Evolutionary conservation across 2,797 vertebrate species (phyloP), one percentile per base, ranked within the genome.

Genomic region (Sebastes vulpes): DNA sequence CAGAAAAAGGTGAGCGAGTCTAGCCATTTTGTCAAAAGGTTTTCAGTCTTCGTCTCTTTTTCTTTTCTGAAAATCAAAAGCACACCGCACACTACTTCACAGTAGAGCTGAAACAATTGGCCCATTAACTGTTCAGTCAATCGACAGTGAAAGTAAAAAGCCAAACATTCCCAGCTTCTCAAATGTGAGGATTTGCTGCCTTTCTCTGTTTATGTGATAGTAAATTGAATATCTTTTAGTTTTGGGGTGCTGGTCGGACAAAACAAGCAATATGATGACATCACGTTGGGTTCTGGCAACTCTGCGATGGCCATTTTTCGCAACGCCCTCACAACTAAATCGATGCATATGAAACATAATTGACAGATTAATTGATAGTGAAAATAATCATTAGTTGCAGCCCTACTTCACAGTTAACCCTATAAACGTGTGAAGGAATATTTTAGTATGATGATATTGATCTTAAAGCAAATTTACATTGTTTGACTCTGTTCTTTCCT

Each of bases 11-110:
- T 59, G 63, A 78, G 54, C 1, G 5, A 64, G 32, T 63, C 50
- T 4, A 14, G 16, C 58, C 57, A 31, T 69, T 80, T 67, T 10
- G 38, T 76, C 52, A 64, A 58, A 71, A 67, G 42, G 53, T 60
- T 77, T 26, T 66, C 56, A 59, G 20, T 59, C 52, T 66, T 32
- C 7, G 1, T 64, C 21, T 60, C 6, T 35, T 67, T 35, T 9
- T 46, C 18, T 53, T 5, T 29, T 60, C 9, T 25, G 8, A 53
- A 28, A 58, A n/a, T 21, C 4, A 54, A 26, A 23, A 48, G 25
- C 42, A 46, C 0, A 32, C 14, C n/a, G 8, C 9, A 50, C 4
- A 42, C 6, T 7, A 9, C 52, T 29, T 38, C 1, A 50, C 8
- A 42, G 10, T 5, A 5, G 0, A 57, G 7, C n/a, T 20, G 2